Conservation (phyloP, 2,113 vertebrate species). For the Romanogobio albipinnatus region DNA sequence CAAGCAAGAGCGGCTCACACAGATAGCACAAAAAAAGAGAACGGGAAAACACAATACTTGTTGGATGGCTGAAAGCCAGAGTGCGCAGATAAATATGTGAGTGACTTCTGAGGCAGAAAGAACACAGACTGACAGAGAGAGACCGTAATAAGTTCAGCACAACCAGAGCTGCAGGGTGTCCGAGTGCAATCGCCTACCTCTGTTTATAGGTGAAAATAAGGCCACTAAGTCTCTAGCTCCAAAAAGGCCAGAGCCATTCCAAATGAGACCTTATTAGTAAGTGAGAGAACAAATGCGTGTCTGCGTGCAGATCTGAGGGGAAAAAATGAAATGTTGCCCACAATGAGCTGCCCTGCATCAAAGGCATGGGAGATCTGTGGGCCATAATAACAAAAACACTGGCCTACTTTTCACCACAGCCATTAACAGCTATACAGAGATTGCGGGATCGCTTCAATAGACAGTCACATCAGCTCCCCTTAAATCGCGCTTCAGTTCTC, state of each 20-base stretch:
- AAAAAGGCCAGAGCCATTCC: constrained; percentile 31
- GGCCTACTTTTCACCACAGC: constrained; percentile 49
- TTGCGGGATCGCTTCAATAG: constrained; percentile 17
- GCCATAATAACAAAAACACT: constrained; percentile 45
- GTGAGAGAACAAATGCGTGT: not conserved
- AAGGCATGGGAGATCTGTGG: constrained; percentile 41
- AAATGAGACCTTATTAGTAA: constrained; percentile 41
- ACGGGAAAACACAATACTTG: constrained; percentile 6
- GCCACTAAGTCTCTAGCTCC: constrained; percentile 22
- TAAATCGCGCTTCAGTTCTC: not conserved
- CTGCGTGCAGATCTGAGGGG: not conserved
- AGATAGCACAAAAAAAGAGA: not conserved
- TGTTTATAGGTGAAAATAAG: constrained; percentile 37
- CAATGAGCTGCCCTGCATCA: constrained; percentile 31
- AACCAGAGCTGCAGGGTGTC: constrained; percentile 23
- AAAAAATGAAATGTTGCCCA: constrained; percentile 4
- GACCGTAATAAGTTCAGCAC: constrained; percentile 23
- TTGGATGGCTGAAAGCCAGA: constrained; percentile 14
- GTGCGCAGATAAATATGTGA: not conserved
- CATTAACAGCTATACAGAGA: constrained; percentile 43
- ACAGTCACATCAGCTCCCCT: constrained; percentile 37
- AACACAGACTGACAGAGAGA: constrained; percentile 13
- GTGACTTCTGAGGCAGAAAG: constrained; percentile 31
- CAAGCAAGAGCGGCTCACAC: not conserved
- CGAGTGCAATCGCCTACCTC: constrained; percentile 15